These are phyloP conservation scores for Drosophila leonis DNA, from an alignment of 2,888 invertebrate genomes.

Conservation along the genomic window DNA sequence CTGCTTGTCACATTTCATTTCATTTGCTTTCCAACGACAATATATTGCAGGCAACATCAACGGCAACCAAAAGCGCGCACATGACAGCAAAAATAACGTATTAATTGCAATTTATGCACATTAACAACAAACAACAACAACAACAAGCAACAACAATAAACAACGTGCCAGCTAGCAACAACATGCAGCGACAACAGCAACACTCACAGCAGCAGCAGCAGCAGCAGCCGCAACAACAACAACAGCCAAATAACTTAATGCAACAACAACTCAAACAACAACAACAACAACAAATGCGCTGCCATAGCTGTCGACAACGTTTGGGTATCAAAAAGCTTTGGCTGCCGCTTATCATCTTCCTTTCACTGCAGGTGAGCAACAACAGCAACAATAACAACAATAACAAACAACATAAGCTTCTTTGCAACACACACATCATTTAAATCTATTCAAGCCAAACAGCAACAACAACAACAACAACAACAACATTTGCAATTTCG, in stretches of 20 bases:
- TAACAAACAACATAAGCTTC: slow-evolving; percentile 19
- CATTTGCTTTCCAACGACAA: slow-evolving; percentile 50
- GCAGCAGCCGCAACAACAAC: too few species aligned
- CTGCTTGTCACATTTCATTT: slow-evolving; percentile 41
- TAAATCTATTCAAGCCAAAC: slow-evolving; percentile 45
- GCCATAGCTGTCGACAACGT: slow-evolving; percentile 57
- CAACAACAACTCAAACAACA: slow-evolving; percentile 19
- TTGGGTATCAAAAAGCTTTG: slow-evolving; percentile 83
- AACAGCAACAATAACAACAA: slow-evolving; percentile 25
- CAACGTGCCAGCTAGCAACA: slow-evolving; percentile 28
- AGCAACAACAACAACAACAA: slow-evolving; percentile 37
- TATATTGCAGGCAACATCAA: slow-evolving; percentile 37
- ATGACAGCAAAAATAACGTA: slow-evolving; percentile 44
- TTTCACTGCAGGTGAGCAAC: slow-evolving; percentile 84
- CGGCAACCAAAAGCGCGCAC: slow-evolving; percentile 36
- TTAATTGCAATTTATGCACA: slow-evolving; percentile 59
- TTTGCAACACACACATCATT: slow-evolving; percentile 44
- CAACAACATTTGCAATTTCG: slow-evolving; percentile 33
- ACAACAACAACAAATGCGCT: slow-evolving; percentile 44
- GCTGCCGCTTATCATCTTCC: slow-evolving; percentile 82
- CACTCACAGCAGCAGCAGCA: slow-evolving; percentile 36
- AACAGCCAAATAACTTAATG: slow-evolving; percentile 26
- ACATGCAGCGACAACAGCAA: slow-evolving; percentile 33
- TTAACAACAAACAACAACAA: slow-evolving; percentile 23
- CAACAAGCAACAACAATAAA: slow-evolving; percentile 15